These are phyloP conservation scores for Hycleus phaleratus DNA, from an alignment of 1,140 invertebrate species.

Conservation along the genomic window DNA sequence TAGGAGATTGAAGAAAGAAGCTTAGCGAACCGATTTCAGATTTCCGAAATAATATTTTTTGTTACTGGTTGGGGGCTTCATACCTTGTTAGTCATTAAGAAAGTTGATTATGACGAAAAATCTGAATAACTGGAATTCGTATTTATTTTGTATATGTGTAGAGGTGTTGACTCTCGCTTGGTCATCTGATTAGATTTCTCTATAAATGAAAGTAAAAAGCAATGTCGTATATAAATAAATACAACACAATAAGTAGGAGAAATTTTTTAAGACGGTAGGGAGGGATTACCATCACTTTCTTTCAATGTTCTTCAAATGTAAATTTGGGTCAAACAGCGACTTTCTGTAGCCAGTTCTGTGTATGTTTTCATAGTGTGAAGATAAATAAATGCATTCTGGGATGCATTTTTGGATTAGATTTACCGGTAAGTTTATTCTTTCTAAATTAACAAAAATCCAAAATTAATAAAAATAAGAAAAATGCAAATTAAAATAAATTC, in stretches of 20 bases:
- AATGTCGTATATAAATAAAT: conserved; percentile 9
- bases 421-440: conserved; percentile 18
- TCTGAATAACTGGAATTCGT: too few species aligned
- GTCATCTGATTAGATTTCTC: conserved; percentile 13
- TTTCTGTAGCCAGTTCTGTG: conserved; percentile 27
- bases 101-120: too few species aligned
- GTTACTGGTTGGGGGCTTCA: too few species aligned
- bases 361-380: conserved; percentile 25
- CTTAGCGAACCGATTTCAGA: too few species aligned
- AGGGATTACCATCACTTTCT: conserved; percentile 36
- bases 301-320: conserved; percentile 32
- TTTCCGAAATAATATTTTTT: too few species aligned
- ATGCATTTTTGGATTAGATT: conserved; percentile 31
- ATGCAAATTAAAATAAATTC: not conserved
- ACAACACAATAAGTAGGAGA: conserved; percentile 32
- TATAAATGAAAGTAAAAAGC: conserved; percentile 38
- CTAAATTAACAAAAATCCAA: too few species aligned
- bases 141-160: too few species aligned
- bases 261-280: conserved; percentile 33
- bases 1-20: too few species aligned
- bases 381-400: conserved; percentile 22
- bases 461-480: too few species aligned
- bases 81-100: too few species aligned
- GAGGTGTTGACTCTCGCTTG: too few species aligned
- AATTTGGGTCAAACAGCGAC: conserved; percentile 37